A percentile compares a stretch with the other conserved stretches of the same genome.
Conservation (phyloP, 2,113 vertebrate genomes). For the Anarhynchus alexandrinus region DNA sequence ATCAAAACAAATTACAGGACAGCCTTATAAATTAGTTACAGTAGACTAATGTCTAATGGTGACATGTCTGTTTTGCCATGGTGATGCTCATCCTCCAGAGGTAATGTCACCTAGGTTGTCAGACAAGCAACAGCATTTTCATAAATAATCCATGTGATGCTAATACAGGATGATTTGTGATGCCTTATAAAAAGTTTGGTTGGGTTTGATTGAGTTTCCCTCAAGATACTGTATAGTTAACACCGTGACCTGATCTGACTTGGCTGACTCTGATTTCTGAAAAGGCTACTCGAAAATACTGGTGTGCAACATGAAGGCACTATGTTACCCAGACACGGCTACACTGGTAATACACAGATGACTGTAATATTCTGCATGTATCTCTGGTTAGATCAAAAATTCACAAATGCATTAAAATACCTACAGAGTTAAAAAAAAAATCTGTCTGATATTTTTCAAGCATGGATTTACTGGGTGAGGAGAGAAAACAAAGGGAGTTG, state of each 20-base stretch:
- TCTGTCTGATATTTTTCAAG: neutral
- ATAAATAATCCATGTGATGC: slow-evolving; percentile 74
- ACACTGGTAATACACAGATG: neutral
- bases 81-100: slow-evolving; percentile 71
- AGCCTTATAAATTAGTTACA: slow-evolving; percentile 74
- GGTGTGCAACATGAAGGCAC: neutral
- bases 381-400: slow-evolving; percentile 21
- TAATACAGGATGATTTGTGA: slow-evolving; percentile 68
- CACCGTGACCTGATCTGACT: slow-evolving; percentile 8
- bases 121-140: slow-evolving; percentile 71
- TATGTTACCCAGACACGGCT: neutral
- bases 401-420: neutral
- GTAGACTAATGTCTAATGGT: slow-evolving; percentile 69
- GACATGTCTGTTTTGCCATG: slow-evolving; percentile 70
- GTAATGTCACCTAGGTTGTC: slow-evolving; percentile 71
- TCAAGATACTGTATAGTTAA: slow-evolving; percentile 23
- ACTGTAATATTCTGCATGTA: neutral
- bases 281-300: neutral
- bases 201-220: slow-evolving; percentile 52
- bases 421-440: neutral
- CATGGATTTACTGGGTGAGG: neutral
- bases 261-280: neutral
- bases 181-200: slow-evolving; percentile 61
- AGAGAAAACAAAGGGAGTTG: slow-evolving; percentile 11
- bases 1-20: slow-evolving; percentile 74